Base-by-base conservation (phyloP, 1,140 invertebrate species). In the Penaeus vannamei region DNA sequence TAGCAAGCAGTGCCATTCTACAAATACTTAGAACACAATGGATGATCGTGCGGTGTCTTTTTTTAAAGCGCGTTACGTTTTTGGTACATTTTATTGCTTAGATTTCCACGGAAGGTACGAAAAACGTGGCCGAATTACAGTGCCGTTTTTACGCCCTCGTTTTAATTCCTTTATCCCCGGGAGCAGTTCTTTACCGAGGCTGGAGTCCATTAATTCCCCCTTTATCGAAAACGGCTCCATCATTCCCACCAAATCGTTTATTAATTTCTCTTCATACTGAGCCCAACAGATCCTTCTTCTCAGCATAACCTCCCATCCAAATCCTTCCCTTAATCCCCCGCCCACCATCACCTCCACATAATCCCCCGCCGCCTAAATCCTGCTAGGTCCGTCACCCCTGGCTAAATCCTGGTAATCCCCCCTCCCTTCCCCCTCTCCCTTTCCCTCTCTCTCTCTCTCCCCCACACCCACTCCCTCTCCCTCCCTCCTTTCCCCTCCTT, bases 241-340 rank as follows among this genome's bases (percentile, higher is more conserved):
- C 53, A 59, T 85, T 77, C 53, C 84, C 69, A 76, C 42, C 69
- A 59, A 20, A 26, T 26, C 61, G 66, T 85, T 72, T 59, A 85
- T 85, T 60, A 85, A 60, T 22, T 77, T 29, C 84, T 85, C 84
- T 66, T 85, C 59, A 85, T 72, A 46, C 72, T 85, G 32, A 77
- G 29, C 69, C 53, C 46, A 10, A 59, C 42, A 61, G 72, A 85
- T 85, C 84, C 84, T 72, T 60, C 84, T 59, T 77, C 84, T 85
- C 66, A 85, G n/a, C 69, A 53, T 85, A 72, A 85, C 84, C 66
- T 85, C 84, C 84, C 26, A 29, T 53, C 23, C 69, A 76, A 85
- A 85, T 85, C 84, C 72, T 72, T 76, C 26, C 72, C 69, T 23
- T 85, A 85, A 85, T 85, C 46, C 79, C 46, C 19, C 79, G 60